These are phyloP conservation scores for Ophiothrix spiculata DNA, from an alignment of 35 echinoderm and acorn worm species.

Conservation along the genomic window DNA sequence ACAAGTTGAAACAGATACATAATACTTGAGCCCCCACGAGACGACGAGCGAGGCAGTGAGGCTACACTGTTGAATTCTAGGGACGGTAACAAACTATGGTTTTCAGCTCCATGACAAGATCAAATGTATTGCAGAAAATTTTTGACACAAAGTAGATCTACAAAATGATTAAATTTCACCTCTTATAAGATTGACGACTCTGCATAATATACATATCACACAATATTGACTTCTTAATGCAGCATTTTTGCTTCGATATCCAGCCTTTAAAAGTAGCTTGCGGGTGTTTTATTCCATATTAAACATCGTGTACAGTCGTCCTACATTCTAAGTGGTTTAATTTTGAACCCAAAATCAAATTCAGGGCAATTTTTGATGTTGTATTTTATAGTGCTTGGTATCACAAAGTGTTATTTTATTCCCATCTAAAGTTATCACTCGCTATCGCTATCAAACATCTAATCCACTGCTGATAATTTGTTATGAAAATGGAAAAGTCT, in stretches of 20 bases:
- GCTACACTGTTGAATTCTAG: neutral
- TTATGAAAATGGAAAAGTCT: neutral
- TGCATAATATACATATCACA: neutral
- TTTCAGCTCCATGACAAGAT: neutral
- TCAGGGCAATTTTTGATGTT: neutral
- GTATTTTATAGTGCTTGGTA: neutral
- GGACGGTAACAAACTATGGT: neutral
- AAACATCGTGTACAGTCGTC: neutral
- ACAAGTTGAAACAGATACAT: neutral
- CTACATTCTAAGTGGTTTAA: neutral
- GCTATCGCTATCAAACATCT: neutral
- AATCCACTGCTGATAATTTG: neutral
- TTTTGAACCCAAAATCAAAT: neutral
- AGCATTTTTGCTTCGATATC: neutral
- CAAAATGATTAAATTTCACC: neutral
- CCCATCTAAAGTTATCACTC: neutral
- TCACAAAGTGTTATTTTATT: neutral
- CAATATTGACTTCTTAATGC: neutral
- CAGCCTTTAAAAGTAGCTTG: neutral
- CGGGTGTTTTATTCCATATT: neutral
- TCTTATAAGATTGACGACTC: neutral
- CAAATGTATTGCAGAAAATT: neutral
- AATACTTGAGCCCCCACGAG: neutral
- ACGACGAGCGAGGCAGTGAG: neutral
- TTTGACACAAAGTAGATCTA: neutral